Base-by-base conservation (phyloP, 2,797 vertebrate species). In the Coranthus polyacanthus region DNA sequence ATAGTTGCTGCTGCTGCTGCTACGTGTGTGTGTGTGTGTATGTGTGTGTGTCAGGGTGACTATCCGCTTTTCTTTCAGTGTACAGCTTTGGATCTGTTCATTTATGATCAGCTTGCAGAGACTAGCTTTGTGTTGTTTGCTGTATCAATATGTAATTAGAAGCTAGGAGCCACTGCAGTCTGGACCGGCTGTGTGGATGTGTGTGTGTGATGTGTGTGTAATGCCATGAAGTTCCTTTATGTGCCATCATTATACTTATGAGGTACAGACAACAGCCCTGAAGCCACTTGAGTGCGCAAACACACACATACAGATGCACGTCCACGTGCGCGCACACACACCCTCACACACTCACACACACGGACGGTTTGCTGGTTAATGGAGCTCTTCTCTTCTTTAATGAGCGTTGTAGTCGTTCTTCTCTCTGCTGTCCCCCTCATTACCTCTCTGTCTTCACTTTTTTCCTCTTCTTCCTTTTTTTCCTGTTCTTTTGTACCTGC, bases 331-430 rank as follows among this genome's bases (percentile, higher is more conserved):
- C 46, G 44, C 50, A 41, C 41, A 41, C 37, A 55, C 55, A 57
- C 22, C 44, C 43, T 15, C 63, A 16, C 41, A 41, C 60, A 22
- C 51, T 52, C 72, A 45, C 73, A 70, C 67, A 74, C 57, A 86
- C 66, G 78, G 83, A 73, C 79, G 43, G 86, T 88, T 91, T 88
- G 82, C 83, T 90, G 89, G 81, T 89, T 89, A 91, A 90, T 91
- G 88, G 87, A 86, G 90, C 92, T 85, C 76, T 84, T 77, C 89
- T 89, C 77, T 83, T 88, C 85, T 89, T 91, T 89, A 90, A 90
- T 91, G 88, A 90, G 88, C 77, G 66, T 66, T 86, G 78, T 79
- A 86, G 83, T 85, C 77, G n/a, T 79, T 87, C 74, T 71, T 84
- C 75, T 84, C 81, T 82, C 72, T 16, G 45, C 79, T 84, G 81